phyloP scores from a whole-genome alignment of 2,797 vertebrate genomes.

The Loriculus beryllinus region DNA sequence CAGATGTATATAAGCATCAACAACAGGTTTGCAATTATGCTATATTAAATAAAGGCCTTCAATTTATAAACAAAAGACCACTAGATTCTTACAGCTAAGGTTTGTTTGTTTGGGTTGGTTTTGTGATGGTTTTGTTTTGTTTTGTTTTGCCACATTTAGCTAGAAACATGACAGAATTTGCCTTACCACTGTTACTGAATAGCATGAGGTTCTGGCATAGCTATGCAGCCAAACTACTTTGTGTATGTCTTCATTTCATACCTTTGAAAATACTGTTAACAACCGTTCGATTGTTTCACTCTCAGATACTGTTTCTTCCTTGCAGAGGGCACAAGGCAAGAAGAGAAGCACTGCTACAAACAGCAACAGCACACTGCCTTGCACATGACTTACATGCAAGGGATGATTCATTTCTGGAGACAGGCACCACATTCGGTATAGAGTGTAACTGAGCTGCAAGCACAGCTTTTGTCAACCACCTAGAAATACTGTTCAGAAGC shows the following conservation, averaged over 20 bases:
- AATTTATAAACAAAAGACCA: not conserved
- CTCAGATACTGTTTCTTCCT: not conserved
- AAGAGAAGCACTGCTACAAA: not conserved
- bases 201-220: not conserved
- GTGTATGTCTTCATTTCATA: fast-evolving
- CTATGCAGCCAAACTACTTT: not conserved
- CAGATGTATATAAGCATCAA: not conserved
- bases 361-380: not conserved
- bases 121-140: no score
- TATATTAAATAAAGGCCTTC: not conserved
- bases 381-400: not conserved
- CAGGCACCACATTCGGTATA: fast-evolving
- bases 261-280: not conserved
- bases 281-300: not conserved
- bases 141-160: not conserved
- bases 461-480: not conserved
- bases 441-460: not conserved
- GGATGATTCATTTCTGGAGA: not conserved
- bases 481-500: not conserved
- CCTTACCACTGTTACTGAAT: not conserved
- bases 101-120: not conserved
- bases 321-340: not conserved
- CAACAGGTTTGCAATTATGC: not conserved
- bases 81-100: not conserved
- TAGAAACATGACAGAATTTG: not conserved